Base-by-base conservation (phyloP, 1,140 invertebrate species). In the Asbolus verrucosus region DNA sequence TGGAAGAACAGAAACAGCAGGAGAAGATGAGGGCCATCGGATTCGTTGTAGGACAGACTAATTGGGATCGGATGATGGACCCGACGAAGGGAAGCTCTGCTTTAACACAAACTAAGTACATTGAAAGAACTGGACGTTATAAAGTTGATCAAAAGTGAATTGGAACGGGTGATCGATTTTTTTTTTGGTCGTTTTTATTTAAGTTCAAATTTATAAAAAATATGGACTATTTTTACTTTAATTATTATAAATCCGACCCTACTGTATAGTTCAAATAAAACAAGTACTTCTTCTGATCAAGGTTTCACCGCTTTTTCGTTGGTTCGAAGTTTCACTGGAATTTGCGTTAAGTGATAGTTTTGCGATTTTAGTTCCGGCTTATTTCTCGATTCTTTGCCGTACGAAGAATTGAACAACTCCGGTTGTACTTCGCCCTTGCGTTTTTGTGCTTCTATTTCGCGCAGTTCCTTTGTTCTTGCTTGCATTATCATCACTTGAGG, bases 1-100 rank as follows among this genome's bases (percentile, higher is more conserved):
- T 98, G 75, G 96, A 97, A 85, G 95, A 97, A 82, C 87, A 90
- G 76, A 92, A 92, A 73, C 82, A 92, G 73, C 95, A 97, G 83
- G 90, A 94, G 77, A 93, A 94, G 83, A 92, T 95, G 87, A 88
- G 94, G 16, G 94, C 94, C 8, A 91, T 98, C 50, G 96, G 96
- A 9, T 98, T 98, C 83, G 94, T 98, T 27, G 93, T 98, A 38
- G 96, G 96, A 1, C 94, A 96, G 73, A 96, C 94, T 0, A 92
- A 98, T 81, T 98, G 96, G 96, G 88, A 92, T 63, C 86, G 94
- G 75, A 96, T 98, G 90, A 94, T 94, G 81, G 95, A 97, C 83
- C 93, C 94, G 6, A 91, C 91, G n/a, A 90, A 90, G 78, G 95
- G 94, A 1, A 89, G 91, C 73, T 90, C 89, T 77, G 95, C 94